Evolutionary conservation across 2,113 vertebrate genomes (phyloP), one percentile per base, ranked within the genome.

Genomic region (Bostrychus sinensis): DNA sequence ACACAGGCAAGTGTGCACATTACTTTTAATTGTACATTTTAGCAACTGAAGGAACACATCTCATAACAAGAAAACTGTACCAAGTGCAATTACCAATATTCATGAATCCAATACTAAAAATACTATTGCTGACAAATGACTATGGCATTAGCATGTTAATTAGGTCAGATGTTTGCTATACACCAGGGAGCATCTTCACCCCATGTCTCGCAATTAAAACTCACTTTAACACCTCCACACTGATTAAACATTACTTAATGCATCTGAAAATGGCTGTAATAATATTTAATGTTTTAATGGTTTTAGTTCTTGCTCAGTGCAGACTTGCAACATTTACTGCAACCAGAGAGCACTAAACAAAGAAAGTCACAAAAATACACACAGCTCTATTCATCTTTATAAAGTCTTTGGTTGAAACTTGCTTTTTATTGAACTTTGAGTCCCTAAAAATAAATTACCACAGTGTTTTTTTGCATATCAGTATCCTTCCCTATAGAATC

Each of bases 121-220:
- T 43, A 43, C 17, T 17, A 43, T 3, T 1, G 7, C 8, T 43
- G n/a, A n/a, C n/a, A n/a, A n/a, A n/a, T n/a, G n/a, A n/a, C n/a
- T n/a, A n/a, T n/a, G 17, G 41, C 41, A 46, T 46, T 22, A 23
- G 10, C 11, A 23, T 46, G 20, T 19, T 46, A 46, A 46, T 23
- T 46, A 23, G 43, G 43, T 46, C 43, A 46, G 20, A 46, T 22
- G 43, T 46, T 4, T 13, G 43, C 11, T 46, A 46, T 23, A 46
- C 43, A 23, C 43, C 43, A 46, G 43, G 43, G 22, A 25, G 43
- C 22, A 22, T 25, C 43, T 4, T 46, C 43, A 23, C 43, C 43
- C 11, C 43, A 46, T 23, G 43, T 46, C 43, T 46, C 43, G 11
- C 43, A 19, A 23, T 46, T 23, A 46, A 46, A 46, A 46, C 20